phyloP scores from a whole-genome alignment of 2,113 vertebrate genomes.

The Apaloderma vittatum region DNA sequence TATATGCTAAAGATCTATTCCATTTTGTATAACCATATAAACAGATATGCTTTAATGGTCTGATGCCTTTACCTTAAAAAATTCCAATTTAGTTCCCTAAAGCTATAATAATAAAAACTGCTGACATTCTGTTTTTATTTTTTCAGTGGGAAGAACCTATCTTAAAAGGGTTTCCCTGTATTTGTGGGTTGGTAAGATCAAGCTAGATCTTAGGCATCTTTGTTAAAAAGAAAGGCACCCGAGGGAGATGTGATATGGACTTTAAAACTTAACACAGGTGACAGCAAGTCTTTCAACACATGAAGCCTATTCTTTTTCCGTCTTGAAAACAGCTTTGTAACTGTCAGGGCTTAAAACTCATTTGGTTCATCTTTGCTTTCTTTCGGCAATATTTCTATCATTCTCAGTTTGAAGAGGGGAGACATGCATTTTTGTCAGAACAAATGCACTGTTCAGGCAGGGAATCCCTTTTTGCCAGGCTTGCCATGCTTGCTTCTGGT shows the following conservation, averaged over 20 bases:
- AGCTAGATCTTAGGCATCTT: neutral
- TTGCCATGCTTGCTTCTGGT: neutral
- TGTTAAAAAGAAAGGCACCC: neutral
- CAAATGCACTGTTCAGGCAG: neutral
- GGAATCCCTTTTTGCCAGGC: neutral
- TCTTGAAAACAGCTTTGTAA: slow-evolving; percentile 8
- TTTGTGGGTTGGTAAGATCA: neutral
- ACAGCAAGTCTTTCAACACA: neutral
- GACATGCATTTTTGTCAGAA: neutral
- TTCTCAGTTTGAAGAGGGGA: neutral
- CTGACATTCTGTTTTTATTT: slow-evolving; percentile 75
- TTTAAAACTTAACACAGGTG: neutral
- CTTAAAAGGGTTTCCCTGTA: neutral
- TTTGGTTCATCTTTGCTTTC: neutral
- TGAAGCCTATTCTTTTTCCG: neutral
- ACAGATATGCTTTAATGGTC: slow-evolving; percentile 76
- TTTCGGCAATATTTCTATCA: neutral
- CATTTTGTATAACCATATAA: slow-evolving; percentile 79
- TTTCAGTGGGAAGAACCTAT: slow-evolving; percentile 39
- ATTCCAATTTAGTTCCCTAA: slow-evolving; percentile 74
- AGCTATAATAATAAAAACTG: slow-evolving; percentile 76
- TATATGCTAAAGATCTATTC: slow-evolving; percentile 71
- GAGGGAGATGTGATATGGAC: neutral
- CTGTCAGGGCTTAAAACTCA: neutral
- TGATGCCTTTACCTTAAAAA: slow-evolving; percentile 78